These are phyloP conservation scores for Gymnoscopelus braueri DNA, from an alignment of 2,797 vertebrate species.

Conservation along the genomic window DNA sequence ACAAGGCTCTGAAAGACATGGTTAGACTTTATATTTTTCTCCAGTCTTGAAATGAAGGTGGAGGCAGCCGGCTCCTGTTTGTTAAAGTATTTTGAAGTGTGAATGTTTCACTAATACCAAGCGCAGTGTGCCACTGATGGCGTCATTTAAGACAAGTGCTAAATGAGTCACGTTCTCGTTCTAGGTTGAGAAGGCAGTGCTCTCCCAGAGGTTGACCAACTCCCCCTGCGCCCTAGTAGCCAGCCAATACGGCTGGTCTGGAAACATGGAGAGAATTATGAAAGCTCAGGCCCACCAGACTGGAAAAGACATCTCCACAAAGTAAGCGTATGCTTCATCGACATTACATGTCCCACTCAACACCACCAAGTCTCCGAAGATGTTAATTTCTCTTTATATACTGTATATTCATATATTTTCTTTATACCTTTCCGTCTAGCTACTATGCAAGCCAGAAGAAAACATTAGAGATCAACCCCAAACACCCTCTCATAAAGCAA, in stretches of 20 bases:
- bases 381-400: not conserved
- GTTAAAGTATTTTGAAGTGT: too few species aligned
- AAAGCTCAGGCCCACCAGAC: conserved; percentile 99
- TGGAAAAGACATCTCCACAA: conserved; percentile 98
- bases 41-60: too few species aligned
- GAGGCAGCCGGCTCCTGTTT: too few species aligned
- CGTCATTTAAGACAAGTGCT: not conserved
- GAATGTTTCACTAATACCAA: too few species aligned
- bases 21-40: conserved; percentile 63
- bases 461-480: conserved; percentile 97
- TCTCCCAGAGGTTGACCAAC: conserved; percentile 93
- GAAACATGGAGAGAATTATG: conserved; percentile 99
- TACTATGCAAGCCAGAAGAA: conserved; percentile 99
- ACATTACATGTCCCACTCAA: too few species aligned
- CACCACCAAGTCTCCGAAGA: too few species aligned
- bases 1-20: conserved; percentile 94
- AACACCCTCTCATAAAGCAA: conserved; percentile 95
- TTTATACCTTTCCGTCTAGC: conserved; percentile 68
- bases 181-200: conserved; percentile 94
- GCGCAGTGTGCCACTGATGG: too few species aligned
- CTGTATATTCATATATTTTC: not conserved
- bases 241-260: conserved; percentile 99
- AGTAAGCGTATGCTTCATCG: conserved; percentile 77
- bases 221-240: conserved; percentile 96
- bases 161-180: not conserved